These are phyloP conservation scores for Corynorhinus townsendii DNA, from an alignment of 2,113 vertebrate species.

Conservation along the genomic window DNA sequence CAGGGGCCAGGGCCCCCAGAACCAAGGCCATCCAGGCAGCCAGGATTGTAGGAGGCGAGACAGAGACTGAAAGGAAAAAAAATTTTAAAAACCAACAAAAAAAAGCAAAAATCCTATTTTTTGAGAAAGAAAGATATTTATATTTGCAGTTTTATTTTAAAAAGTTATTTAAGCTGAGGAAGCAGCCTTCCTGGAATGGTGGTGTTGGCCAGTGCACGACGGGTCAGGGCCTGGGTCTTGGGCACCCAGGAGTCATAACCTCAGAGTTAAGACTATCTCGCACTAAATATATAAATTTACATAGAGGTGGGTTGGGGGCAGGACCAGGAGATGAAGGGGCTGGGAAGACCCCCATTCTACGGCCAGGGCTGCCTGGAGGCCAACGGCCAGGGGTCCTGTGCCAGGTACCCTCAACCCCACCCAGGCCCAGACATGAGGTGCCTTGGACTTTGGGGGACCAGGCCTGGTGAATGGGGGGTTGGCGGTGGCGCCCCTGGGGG, in stretches of 20 bases:
- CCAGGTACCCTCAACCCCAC: background rate
- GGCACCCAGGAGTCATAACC: conserved; percentile 15
- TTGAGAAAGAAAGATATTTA: conserved; percentile 78
- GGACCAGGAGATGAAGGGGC: conserved; percentile 1
- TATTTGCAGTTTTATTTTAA: conserved; percentile 78
- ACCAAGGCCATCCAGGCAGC: background rate
- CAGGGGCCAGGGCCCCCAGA: background rate
- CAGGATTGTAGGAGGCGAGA: background rate
- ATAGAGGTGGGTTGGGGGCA: background rate
- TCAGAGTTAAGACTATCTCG: conserved; percentile 52
- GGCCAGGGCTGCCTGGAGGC: conserved; percentile 12
- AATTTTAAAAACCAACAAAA: conserved; percentile 38
- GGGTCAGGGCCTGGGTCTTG: conserved; percentile 44
- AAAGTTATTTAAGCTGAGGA: conserved; percentile 78
- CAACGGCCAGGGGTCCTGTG: background rate
- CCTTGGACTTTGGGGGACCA: conserved; percentile 64
- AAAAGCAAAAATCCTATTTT: conserved; percentile 70
- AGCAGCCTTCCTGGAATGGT: conserved; percentile 51
- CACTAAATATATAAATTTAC: conserved; percentile 59
- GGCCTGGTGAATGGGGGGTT: conserved; percentile 30
- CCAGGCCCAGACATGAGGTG: conserved; percentile 50
- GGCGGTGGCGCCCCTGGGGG: background rate
- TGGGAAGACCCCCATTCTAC: background rate
- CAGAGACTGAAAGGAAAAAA: background rate
- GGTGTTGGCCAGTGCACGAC: conserved; percentile 48